Evolutionary conservation across 1,140 invertebrate species (phyloP), one percentile per base, ranked within the genome.

Genomic region (Trachymyrmex cornetzi): DNA sequence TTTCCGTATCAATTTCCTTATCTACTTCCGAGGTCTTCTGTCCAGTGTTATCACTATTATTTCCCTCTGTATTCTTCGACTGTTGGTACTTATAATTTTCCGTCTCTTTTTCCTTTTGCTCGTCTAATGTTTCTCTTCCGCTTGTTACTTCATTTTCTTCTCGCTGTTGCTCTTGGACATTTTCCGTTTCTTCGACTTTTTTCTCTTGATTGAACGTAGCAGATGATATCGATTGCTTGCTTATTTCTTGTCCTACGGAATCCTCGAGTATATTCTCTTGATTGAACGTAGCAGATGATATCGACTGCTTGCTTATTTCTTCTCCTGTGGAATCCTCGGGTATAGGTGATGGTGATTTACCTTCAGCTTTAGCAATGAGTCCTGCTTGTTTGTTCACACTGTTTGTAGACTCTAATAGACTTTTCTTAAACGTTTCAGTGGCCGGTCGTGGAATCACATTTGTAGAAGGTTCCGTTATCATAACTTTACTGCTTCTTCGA

Each of bases 181-280:
- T 77, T 55, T 90, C 61, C 22, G 77, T 59, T 22, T 67, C 24
- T 44, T 81, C 61, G 19, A 44, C 55, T 53, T 86, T 86, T n/a
- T 85, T 55, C 24, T 90, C 27, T 5, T 63, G 24, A 53, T 30
- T 38, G 14, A 24, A 34, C 3, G 11, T 48, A 27, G 1, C 55
- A 9, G 12, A 27, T 30, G 16, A 48, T 34, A 34, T 86, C 61
- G 38, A 77, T 11, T 87, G 87, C 19, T 90, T 91, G 9, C 63
- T 50, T 24, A 48, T 74, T n/a, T 91, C 92, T 53, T 92, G 90
- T 55, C 90, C 93, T 59, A 59, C 86, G 0, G 92, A 90, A 50
- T 95, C 93, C 77, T 95, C 95, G 0, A 93, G 92, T 38, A 95
- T 94, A 9, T n/a, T n/a, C n/a, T n/a, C n/a, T n/a, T n/a, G n/a